phyloP scores from a whole-genome alignment of 2,888 invertebrate species.

The Galeopsomyia nigrocyanea region DNA sequence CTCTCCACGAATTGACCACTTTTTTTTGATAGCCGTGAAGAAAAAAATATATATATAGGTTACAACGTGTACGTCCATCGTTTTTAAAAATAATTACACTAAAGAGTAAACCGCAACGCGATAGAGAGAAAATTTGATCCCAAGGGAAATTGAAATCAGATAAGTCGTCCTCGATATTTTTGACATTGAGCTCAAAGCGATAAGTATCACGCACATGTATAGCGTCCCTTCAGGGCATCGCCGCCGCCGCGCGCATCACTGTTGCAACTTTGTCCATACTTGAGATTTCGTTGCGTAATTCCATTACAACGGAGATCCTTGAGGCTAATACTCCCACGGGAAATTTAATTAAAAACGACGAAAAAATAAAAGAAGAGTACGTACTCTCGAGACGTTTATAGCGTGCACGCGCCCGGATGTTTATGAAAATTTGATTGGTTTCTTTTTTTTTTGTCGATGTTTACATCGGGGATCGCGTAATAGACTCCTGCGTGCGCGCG shows the following conservation, averaged over 20 bases:
- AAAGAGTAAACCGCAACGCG: not conserved
- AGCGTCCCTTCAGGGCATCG: not conserved
- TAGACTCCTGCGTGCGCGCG: too few relatives aligned
- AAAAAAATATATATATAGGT: too few relatives aligned
- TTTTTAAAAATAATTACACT: slow-evolving; percentile 37
- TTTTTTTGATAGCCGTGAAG: too few relatives aligned
- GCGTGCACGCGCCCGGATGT: not conserved
- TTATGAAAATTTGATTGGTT: slow-evolving; percentile 12
- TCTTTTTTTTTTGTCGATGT: not conserved
- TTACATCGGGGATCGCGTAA: too few relatives aligned
- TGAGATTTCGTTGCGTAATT: slow-evolving; percentile 19
- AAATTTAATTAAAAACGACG: slow-evolving; percentile 22
- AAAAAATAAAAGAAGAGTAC: not conserved
- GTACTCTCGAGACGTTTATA: not conserved
- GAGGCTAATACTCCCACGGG: slow-evolving; percentile 14
- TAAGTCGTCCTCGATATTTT: slow-evolving; percentile 12
- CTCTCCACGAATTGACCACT: too few relatives aligned
- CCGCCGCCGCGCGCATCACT: not conserved
- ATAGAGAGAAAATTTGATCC: not conserved
- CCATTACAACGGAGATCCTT: slow-evolving; percentile 11
- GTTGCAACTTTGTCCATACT: not conserved
- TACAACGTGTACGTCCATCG: too few relatives aligned
- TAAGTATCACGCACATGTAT: not conserved
- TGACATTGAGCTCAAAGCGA: slow-evolving; percentile 14
- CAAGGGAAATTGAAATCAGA: slow-evolving; percentile 35